A percentile compares a stretch with the other conserved stretches of the same genome.
phyloP scores from a whole-genome alignment of 1,140 invertebrate genomes.

The Drosophila funebris region DNA sequence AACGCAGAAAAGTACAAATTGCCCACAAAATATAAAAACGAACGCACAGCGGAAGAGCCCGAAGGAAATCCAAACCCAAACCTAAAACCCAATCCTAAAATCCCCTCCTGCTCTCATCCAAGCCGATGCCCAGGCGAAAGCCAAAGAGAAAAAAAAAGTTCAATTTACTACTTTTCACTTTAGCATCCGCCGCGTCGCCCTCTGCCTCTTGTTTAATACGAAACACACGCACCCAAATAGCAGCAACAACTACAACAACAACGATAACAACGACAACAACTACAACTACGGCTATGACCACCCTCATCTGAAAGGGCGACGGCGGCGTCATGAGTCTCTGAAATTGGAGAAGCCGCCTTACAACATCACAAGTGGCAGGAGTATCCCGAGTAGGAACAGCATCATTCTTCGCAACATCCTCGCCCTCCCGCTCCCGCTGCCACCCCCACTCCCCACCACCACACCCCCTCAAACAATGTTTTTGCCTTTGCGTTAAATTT shows the following conservation, averaged over 20 bases:
- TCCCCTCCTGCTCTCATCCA: constrained; percentile 35
- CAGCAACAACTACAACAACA: constrained; percentile 21
- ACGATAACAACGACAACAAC: not conserved
- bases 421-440: not conserved
- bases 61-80: constrained; percentile 29
- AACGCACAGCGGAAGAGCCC: constrained; percentile 12
- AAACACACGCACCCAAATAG: constrained; percentile 46
- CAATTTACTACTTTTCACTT: constrained; percentile 83
- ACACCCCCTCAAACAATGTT: constrained; percentile 14
- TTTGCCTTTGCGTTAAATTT: constrained; percentile 77
- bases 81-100: not conserved
- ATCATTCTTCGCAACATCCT: constrained; percentile 29
- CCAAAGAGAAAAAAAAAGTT: constrained; percentile 65
- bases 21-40: constrained; percentile 78
- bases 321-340: constrained; percentile 48
- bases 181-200: constrained; percentile 57
- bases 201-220: constrained; percentile 32
- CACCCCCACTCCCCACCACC: not conserved
- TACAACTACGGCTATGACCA: constrained; percentile 19
- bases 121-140: constrained; percentile 23
- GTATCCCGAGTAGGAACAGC: not conserved
- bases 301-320: constrained; percentile 55
- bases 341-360: constrained; percentile 67
- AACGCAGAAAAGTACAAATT: constrained; percentile 82
- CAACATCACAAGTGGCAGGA: not conserved